phyloP scores from a whole-genome alignment of 1,140 invertebrate genomes.

The Trichonephila clavata region DNA sequence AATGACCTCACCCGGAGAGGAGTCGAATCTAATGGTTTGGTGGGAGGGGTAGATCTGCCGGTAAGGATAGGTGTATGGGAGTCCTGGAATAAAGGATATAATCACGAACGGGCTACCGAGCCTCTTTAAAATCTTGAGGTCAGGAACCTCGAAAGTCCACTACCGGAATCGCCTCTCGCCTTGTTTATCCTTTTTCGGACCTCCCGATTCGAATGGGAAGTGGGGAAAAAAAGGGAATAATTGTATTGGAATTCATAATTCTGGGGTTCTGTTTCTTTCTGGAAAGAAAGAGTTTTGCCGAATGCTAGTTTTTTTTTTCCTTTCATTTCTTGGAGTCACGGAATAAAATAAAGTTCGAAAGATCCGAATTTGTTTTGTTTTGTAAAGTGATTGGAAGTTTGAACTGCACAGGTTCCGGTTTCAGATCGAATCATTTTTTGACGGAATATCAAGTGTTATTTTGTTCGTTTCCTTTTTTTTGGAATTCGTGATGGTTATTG shows the following conservation, averaged over 20 bases:
- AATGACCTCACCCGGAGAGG: conserved; percentile 68
- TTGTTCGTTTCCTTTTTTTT: too few species aligned
- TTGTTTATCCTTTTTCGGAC: not conserved
- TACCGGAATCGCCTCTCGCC: conserved; percentile 59
- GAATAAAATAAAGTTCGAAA: not conserved
- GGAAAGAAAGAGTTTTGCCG: too few species aligned
- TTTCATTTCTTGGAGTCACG: not conserved
- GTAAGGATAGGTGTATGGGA: conserved; percentile 65
- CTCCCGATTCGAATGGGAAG: conserved; percentile 8
- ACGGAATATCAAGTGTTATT: not conserved
- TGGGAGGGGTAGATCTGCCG: conserved; percentile 58
- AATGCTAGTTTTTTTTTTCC: too few species aligned
- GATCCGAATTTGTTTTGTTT: not conserved
- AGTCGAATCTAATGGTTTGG: conserved; percentile 37
- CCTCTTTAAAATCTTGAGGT: conserved; percentile 52
- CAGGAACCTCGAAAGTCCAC: conserved; percentile 54
- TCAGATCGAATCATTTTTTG: not conserved
- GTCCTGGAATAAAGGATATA: conserved; percentile 68
- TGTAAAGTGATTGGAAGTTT: not conserved
- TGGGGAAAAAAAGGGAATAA: not conserved
- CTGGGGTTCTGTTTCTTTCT: not conserved
- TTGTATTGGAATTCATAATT: not conserved
- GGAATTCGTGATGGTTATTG: not conserved
- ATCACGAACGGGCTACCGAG: conserved; percentile 73
- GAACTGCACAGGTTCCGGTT: not conserved